These are phyloP conservation scores for Nymphalis io DNA, from an alignment of 1,140 invertebrate species.

Conservation along the genomic window DNA sequence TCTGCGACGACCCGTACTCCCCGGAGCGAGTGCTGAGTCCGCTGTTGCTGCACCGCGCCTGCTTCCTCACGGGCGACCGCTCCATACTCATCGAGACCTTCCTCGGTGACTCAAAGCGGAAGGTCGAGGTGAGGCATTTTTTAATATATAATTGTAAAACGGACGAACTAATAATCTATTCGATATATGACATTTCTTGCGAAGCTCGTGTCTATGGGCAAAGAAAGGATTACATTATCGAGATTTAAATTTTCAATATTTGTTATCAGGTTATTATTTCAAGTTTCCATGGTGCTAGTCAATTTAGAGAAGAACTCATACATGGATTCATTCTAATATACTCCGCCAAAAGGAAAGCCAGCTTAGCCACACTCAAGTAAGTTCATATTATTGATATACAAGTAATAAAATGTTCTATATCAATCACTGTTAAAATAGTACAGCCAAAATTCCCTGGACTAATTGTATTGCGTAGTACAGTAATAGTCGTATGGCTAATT, in stretches of 20 bases:
- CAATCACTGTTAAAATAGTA: too few relatives aligned
- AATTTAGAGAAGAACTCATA: slow-evolving; percentile 94
- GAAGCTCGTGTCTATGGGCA: too few relatives aligned
- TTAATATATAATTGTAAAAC: too few relatives aligned
- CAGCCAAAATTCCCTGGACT: too few relatives aligned
- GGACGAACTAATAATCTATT: not conserved
- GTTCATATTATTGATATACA: slow-evolving; percentile 46
- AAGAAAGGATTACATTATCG: too few relatives aligned
- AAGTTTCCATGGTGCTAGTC: slow-evolving; percentile 96
- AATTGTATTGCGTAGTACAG: too few relatives aligned
- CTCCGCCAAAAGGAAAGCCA: slow-evolving; percentile 96
- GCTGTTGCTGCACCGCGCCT: slow-evolving; percentile 92
- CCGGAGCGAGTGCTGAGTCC: slow-evolving; percentile 95
- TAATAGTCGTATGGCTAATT: too few relatives aligned
- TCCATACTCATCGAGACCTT: slow-evolving; percentile 95
- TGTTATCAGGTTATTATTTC: slow-evolving; percentile 88
- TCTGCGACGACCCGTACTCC: slow-evolving; percentile 97
- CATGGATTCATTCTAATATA: slow-evolving; percentile 98
- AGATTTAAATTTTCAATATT: not conserved
- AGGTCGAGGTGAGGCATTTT: slow-evolving; percentile 86
- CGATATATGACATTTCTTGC: too few relatives aligned
- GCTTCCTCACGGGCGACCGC: slow-evolving; percentile 92
- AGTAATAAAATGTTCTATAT: too few relatives aligned
- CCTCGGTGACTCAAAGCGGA: slow-evolving; percentile 92
- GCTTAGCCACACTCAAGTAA: slow-evolving; percentile 94